Evolutionary conservation across 1,140 invertebrate species (phyloP), one percentile per base, ranked within the genome.

Genomic region (Diplogasteroides magnus): DNA sequence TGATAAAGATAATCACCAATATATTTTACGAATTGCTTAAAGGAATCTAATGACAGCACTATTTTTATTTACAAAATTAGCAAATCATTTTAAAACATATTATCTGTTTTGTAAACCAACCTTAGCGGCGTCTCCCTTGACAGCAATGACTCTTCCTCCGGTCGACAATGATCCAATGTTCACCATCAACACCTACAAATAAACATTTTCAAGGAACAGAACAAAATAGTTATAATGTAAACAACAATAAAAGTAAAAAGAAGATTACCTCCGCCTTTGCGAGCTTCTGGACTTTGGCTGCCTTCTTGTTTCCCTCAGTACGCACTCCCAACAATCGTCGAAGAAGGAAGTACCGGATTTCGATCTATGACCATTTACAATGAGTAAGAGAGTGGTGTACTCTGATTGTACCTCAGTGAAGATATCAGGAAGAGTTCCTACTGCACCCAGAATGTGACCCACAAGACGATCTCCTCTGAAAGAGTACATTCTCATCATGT

Each of bases 81-180:
- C n/a, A n/a, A n/a, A n/a, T n/a, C n/a, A n/a, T n/a, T n/a, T n/a
- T n/a, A n/a, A n/a, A n/a, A n/a, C n/a, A n/a, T n/a, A n/a, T n/a
- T n/a, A n/a, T n/a, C n/a, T n/a, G n/a, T n/a, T n/a, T n/a, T n/a
- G n/a, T n/a, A n/a, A 48, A 48, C 37, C 6, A 48, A 48, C 37
- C 37, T 98, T 98, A 2, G 95, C 95, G 83, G 98, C 90, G 89
- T 98, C 96, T 77, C 90, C 92, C 83, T 91, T 97, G 0, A 97
- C 95, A 28, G 94, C 95, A 29, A 94, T 86, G 1, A 99, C 96
- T 77, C 93, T 87, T 2, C 96, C 95, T 60, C 97, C 97, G 27
- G 96, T 98, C 72, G 95, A 98, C 60, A 99, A 85, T 0, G 96
- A 98, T 11, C 97, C 97, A 84, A 99, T 99, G 85, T 99, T 99